A percentile compares a stretch with the other conserved stretches of the same genome.
phyloP scores from a whole-genome alignment of 2,888 invertebrate species.

The Temnothorax ravouxi region DNA sequence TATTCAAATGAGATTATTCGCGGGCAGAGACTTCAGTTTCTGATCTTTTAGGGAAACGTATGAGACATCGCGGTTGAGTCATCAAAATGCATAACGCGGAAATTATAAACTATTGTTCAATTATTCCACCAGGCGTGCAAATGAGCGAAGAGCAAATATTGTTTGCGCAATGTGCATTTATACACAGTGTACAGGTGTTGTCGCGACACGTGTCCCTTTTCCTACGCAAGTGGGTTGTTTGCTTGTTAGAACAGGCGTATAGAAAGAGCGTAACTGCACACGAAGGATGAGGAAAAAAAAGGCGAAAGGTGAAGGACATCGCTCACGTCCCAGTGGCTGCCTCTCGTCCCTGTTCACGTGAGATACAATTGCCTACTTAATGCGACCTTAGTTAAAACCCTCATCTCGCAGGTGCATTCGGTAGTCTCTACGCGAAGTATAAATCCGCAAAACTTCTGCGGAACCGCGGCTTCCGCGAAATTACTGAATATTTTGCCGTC shows the following conservation, averaged over 20 bases:
- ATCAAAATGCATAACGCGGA: background rate
- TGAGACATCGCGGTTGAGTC: background rate
- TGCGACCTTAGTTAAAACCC: slow-evolving; percentile 46
- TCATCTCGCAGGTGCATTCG: slow-evolving; percentile 6
- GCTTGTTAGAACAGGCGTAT: background rate
- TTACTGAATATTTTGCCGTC: slow-evolving; percentile 60
- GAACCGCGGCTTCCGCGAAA: slow-evolving; percentile 50
- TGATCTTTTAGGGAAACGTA: background rate
- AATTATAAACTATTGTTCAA: slow-evolving; percentile 13
- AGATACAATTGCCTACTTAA: slow-evolving; percentile 49
- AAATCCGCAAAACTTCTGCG: slow-evolving; percentile 62
- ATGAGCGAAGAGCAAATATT: slow-evolving; percentile 7
- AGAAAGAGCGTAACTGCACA: background rate
- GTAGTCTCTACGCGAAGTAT: slow-evolving; percentile 29
- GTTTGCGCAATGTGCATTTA: slow-evolving; percentile 1
- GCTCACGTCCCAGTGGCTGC: background rate
- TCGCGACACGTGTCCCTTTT: slow-evolving; percentile 20
- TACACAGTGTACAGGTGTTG: slow-evolving; percentile 5
- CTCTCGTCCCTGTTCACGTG: background rate
- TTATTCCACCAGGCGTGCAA: slow-evolving; percentile 8
- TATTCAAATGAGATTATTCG: slow-evolving; percentile 26
- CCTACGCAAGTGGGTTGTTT: slow-evolving; percentile 2
- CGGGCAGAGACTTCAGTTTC: background rate
- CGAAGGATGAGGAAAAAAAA: background rate
- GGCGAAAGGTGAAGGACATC: background rate